Evolutionary conservation across 2,888 invertebrate genomes (phyloP), one percentile per base, ranked within the genome.

Genomic region (Melangyna quadrimaculata): DNA sequence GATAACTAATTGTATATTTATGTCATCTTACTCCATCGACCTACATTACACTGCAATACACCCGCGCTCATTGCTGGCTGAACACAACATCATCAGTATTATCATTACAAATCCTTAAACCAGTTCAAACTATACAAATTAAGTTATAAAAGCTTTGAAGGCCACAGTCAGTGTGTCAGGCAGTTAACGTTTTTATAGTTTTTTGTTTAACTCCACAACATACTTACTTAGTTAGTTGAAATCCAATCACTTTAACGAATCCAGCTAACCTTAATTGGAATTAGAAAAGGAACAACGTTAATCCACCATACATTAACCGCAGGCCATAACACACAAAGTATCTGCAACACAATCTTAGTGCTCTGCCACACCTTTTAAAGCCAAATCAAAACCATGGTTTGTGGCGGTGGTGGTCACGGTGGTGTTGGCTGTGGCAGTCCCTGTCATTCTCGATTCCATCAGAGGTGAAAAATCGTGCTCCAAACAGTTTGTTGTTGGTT

Each of bases 151-250:
- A 27, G 14, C 51, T 72, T 70, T 81, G 86, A 86, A 80, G 86
- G 80, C 80, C 86, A 86, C 81, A 84, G 84, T 84, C 84, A 84
- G 75, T 84, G 72, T 84, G 84, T 84, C 84, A 84, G 80, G 53
- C 53, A 53, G 53, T 74, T 61, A 51, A 57, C 43, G 14, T 59
- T 55, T 27, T 53, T 53, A n/a, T 12, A 10, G 1, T 9, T 32
- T 27, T 32, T n/a, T 17, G 37, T 40, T 43, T 2, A 59, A 51
- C 69, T 73, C 35, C 70, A 67, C 65, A 37, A 65, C 51, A 43
- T 48, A 48, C 48, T 51, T 51, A n/a, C n/a, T n/a, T n/a, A 40
- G n/a, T 40, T 51, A 40, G 45, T 53, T 73, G 53, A 57, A 73
- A 78, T 53, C 73, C 86, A 86, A 86, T 86, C 86, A 86, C 86